phyloP scores from a whole-genome alignment of 2,888 invertebrate species.

The Agonopterix heracliana region DNA sequence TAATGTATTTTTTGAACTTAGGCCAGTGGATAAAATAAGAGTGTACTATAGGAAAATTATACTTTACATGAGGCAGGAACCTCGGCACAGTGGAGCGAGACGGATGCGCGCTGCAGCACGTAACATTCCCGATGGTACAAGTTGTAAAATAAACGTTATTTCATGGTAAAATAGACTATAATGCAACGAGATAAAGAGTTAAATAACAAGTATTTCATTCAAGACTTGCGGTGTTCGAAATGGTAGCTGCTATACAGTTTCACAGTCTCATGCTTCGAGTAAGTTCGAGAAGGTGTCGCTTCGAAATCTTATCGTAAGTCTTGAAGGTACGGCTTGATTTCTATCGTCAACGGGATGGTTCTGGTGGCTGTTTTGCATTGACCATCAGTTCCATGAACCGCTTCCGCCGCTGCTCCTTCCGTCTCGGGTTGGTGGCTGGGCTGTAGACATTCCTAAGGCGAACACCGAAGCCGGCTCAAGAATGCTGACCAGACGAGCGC shows the following conservation, averaged over 20 bases:
- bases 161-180: not conserved
- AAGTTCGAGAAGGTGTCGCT: conserved; percentile 18
- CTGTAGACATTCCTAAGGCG: conserved; percentile 62
- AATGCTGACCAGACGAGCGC: conserved; percentile 60
- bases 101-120: conserved; percentile 58
- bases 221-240: conserved; percentile 21
- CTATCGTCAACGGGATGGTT: conserved; percentile 4
- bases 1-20: conserved; percentile 9
- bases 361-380: conserved; percentile 28
- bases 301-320: conserved; percentile 18
- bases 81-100: conserved; percentile 71
- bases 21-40: conserved; percentile 30
- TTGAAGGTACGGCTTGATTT: conserved; percentile 22
- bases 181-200: conserved; percentile 10
- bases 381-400: conserved; percentile 60
- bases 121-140: conserved; percentile 35
- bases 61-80: conserved; percentile 63
- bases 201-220: conserved; percentile 8
- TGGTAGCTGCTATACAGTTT: conserved; percentile 31
- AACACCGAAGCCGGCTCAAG: conserved; percentile 57
- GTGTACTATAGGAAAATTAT: conserved; percentile 47
- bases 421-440: conserved; percentile 71
- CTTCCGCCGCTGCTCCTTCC: conserved; percentile 73
- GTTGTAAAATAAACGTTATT: not conserved
- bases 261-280: conserved; percentile 23